Evolutionary conservation across 2,888 invertebrate species (phyloP), one percentile per base, ranked within the genome.

Genomic region (Mythimna impura): DNA sequence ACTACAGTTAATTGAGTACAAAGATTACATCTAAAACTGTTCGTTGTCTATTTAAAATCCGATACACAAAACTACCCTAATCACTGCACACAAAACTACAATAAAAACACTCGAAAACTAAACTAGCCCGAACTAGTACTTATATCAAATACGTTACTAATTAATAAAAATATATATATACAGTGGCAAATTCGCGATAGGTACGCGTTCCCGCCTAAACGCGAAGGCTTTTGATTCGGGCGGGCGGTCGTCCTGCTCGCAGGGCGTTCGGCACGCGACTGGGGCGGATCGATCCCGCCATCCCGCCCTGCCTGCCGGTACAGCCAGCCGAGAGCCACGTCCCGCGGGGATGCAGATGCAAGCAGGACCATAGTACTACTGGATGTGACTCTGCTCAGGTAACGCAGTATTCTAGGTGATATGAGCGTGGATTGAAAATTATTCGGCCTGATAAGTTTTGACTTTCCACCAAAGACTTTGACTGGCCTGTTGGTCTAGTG

Each of bases 281-380:
- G 94, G 94, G 93, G 91, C 90, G 92, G 93, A 94, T 93, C 93
- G 93, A 94, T 93, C 90, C 92, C 92, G 91, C 92, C 92, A 93
- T 92, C 90, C 91, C 92, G 91, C 93, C 93, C 92, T 91, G 89
- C 83, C 80, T 86, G 86, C 86, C 87, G 86, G 87, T 85, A 88
- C 86, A 86, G 79, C 89, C 89, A 87, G 81, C 83, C 80, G 86
- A 86, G 89, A 87, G 79, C 83, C 78, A 86, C 86, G 89, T 95
- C 95, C 94, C 94, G 94, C 93, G 93, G 95, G 96, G 95, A 95
- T 96, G 95, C 95, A 94, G 95, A 94, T 95, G 95, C 94, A 94
- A 86, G 91, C 87, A 88, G 84, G 76, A 71, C 72, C 73, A 82
- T 83, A 80, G 69, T 12, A 25, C 52, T 70, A 63, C 92, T 93